Evolutionary conservation across 2,888 invertebrate genomes (phyloP).

Genomic region (Auanema sp.): DNA sequence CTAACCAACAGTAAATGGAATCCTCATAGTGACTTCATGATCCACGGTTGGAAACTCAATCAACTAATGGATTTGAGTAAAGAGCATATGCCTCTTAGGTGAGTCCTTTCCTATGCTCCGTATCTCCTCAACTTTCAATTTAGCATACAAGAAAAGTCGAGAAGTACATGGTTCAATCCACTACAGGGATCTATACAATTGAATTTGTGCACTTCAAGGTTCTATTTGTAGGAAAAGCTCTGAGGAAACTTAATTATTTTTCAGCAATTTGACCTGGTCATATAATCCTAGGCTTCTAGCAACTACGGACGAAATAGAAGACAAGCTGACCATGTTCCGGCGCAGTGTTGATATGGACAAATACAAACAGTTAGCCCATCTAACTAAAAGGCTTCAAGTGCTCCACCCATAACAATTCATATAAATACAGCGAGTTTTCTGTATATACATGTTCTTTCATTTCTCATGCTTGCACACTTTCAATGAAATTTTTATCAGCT

Average conservation of each 20-base stretch:
- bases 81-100: slow-evolving; percentile 12
- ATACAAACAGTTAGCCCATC: too few relatives aligned
- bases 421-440: neutral
- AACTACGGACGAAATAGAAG: too few relatives aligned
- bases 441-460: neutral
- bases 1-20: slow-evolving; percentile 31
- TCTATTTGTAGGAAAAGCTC: neutral
- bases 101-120: neutral
- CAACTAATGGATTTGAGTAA: slow-evolving; percentile 19
- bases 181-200: slow-evolving; percentile 10
- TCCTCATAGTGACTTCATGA: slow-evolving; percentile 36
- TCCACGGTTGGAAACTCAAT: slow-evolving; percentile 33
- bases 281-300: too few relatives aligned
- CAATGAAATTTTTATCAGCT: too few relatives aligned
- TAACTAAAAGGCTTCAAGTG: too few relatives aligned
- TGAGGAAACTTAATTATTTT: neutral
- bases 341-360: too few relatives aligned
- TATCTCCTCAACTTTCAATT: neutral
- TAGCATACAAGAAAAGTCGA: neutral
- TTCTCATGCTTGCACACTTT: neutral
- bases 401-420: too few relatives aligned
- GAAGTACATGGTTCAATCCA: slow-evolving; percentile 12
- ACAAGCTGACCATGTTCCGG: too few relatives aligned
- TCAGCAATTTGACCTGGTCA: neutral
- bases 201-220: slow-evolving; percentile 9